Evolutionary conservation across 1,140 invertebrate species (phyloP).

Genomic region (Leguminivora glycinivorella): DNA sequence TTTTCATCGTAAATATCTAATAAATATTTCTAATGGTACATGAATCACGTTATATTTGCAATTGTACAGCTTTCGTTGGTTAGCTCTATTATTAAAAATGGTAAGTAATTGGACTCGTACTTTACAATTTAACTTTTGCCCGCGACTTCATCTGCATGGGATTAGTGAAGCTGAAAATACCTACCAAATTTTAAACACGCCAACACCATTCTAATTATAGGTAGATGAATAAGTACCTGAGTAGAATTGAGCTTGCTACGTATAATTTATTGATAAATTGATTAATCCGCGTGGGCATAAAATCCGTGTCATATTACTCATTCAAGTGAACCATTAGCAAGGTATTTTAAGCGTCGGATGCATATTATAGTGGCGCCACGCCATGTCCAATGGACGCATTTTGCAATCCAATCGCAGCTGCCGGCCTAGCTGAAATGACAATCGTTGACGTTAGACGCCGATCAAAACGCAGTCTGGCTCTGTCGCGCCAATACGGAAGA

Average conservation of each 20-base stretch:
- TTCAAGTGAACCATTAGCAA: slow-evolving; percentile 10
- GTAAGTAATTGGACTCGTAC: no score
- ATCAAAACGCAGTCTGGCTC: no score
- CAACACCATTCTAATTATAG: background rate
- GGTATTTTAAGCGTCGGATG: slow-evolving; percentile 12
- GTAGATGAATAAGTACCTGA: background rate
- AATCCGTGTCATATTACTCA: slow-evolving; percentile 2
- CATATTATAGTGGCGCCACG: slow-evolving; percentile 3
- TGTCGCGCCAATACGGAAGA: no score
- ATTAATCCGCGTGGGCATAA: background rate
- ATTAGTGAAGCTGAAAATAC: no score
- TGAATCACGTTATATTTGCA: no score
- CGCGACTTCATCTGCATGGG: no score
- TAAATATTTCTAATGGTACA: no score
- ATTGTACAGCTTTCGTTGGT: no score
- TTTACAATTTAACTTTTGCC: no score
- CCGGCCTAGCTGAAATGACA: no score
- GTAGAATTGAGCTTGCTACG: background rate
- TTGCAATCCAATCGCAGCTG: background rate
- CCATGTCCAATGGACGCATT: slow-evolving; percentile 1
- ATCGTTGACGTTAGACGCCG: no score
- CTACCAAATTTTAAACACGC: background rate
- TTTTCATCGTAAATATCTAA: background rate
- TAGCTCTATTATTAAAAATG: no score
- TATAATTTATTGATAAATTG: background rate